These are phyloP conservation scores for Heliconius charithonia DNA, from an alignment of 2,888 invertebrate species.

Conservation along the genomic window DNA sequence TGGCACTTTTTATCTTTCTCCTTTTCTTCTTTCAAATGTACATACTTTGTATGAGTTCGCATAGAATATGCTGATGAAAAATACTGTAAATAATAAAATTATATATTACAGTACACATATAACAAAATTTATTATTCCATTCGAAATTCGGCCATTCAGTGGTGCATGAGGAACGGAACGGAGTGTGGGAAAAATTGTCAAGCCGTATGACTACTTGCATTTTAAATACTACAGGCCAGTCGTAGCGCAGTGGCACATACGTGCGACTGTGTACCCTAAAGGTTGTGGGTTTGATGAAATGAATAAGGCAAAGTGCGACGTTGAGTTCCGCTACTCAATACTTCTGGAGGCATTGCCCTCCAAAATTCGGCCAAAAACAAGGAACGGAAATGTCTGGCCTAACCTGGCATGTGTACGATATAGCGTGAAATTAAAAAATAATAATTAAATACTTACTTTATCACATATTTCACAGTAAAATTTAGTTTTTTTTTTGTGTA, in stretches of 20 bases:
- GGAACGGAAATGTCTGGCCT: no score
- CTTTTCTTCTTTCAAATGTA: slow-evolving; percentile 64
- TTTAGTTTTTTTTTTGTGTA: slow-evolving; percentile 61
- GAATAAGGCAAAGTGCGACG: background rate
- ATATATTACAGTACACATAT: background rate
- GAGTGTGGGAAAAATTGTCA: no score
- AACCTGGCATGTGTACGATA: no score
- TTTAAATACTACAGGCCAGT: background rate
- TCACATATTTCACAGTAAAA: slow-evolving; percentile 65
- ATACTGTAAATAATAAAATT: slow-evolving; percentile 54
- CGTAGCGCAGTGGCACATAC: background rate
- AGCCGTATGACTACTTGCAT: background rate
- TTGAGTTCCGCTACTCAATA: no score
- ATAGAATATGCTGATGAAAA: slow-evolving; percentile 62
- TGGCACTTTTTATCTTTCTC: slow-evolving; percentile 69
- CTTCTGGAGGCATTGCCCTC: background rate
- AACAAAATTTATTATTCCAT: background rate
- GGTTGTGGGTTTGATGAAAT: background rate
- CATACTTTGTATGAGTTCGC: slow-evolving; percentile 58
- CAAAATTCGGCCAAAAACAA: background rate
- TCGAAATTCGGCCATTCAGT: no score
- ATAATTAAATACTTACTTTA: slow-evolving; percentile 57
- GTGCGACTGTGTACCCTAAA: background rate
- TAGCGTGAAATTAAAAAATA: no score
- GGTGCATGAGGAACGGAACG: no score